Conservation (phyloP, 1,140 invertebrate species). For the Aplysia californica region DNA sequence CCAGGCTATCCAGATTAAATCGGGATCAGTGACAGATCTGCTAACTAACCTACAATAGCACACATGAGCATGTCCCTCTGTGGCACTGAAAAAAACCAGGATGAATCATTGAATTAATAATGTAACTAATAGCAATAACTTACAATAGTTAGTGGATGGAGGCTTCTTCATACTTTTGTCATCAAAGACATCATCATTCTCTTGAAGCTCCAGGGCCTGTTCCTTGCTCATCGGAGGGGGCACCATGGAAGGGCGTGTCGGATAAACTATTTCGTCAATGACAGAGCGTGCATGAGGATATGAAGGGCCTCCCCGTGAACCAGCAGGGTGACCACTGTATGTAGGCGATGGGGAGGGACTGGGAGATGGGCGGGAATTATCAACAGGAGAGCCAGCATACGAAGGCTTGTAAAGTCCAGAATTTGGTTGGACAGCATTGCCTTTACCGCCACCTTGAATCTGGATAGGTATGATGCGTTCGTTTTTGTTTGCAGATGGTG, state of each 20-base stretch:
- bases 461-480: constrained; percentile 26
- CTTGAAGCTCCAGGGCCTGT: background rate
- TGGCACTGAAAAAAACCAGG: background rate
- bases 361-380: background rate
- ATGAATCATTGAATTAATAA: background rate
- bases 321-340: background rate
- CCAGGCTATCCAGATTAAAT: too few relatives aligned
- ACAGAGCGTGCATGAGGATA: background rate
- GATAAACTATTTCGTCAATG: background rate
- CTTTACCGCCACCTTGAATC: constrained; percentile 3
- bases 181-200: constrained; percentile 26
- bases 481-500: background rate
- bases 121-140: background rate
- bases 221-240: background rate
- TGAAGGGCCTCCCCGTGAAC: background rate
- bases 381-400: background rate
- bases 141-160: background rate
- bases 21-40: too few relatives aligned
- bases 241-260: background rate
- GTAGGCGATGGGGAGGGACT: background rate
- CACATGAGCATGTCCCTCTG: background rate
- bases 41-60: background rate
- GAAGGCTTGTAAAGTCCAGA: background rate
- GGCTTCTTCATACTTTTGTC: background rate
- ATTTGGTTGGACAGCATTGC: too few relatives aligned